A percentile compares a stretch with the other conserved stretches of the same genome.
Conservation (phyloP, 2,888 invertebrate genomes). For the Patella depressa region DNA sequence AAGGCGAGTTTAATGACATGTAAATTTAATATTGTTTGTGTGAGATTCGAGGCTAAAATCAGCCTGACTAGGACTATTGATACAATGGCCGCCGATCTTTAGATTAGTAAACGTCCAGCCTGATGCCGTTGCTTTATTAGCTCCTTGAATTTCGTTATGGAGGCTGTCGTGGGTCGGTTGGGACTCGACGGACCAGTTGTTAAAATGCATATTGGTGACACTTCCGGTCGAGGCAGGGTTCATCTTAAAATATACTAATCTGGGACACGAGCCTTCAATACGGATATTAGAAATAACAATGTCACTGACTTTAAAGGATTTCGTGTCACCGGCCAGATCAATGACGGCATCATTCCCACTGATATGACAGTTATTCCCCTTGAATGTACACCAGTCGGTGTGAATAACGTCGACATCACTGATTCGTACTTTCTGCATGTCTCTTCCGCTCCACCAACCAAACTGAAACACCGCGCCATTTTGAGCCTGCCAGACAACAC, state of each 20-base stretch:
- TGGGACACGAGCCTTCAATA: constrained; percentile 16
- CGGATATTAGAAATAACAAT: constrained; percentile 9
- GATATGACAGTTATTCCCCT: constrained; percentile 19
- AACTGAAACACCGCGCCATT: constrained; percentile 34
- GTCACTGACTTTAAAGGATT: constrained; percentile 1
- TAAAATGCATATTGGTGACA: constrained; percentile 16
- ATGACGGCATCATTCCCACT: constrained; percentile 20
- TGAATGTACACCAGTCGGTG: constrained; percentile 28
- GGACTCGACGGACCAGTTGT: constrained; percentile 19
- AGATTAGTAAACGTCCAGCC: constrained; percentile 19
- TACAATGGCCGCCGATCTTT: constrained; percentile 1
- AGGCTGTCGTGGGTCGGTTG: constrained; percentile 21
- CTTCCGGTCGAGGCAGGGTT: neutral
- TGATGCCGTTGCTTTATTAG: neutral
- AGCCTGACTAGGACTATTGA: neutral
- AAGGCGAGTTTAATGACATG: neutral
- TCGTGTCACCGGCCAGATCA: constrained; percentile 18
- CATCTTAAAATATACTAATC: constrained; percentile 18
- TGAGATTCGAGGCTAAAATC: neutral
- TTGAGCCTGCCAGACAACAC: constrained; percentile 29
- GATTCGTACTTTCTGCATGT: constrained; percentile 19
- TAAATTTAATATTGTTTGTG: constrained; percentile 15
- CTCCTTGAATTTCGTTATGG: constrained; percentile 24
- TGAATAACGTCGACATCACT: constrained; percentile 27
- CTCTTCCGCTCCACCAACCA: constrained; percentile 26